Evolutionary conservation across 2,888 invertebrate genomes (phyloP), one percentile per base, ranked within the genome.

Genomic region (Villa cingulata): DNA sequence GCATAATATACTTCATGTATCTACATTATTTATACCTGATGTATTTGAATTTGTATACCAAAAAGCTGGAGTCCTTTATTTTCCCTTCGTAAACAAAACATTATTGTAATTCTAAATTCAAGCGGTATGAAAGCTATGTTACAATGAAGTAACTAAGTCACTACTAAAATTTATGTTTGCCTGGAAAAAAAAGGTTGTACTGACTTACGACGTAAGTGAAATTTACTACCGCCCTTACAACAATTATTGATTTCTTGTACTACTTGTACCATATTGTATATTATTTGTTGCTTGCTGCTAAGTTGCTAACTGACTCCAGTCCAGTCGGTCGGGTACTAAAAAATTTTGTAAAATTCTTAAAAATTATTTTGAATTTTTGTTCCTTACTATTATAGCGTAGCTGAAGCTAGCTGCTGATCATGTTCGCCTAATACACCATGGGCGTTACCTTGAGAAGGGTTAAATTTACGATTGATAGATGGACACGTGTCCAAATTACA

Each of bases 401-500:
- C n/a, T n/a, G n/a, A n/a, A n/a, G n/a, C n/a, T n/a, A n/a, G n/a
- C n/a, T n/a, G n/a, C n/a, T n/a, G n/a, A 32, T 32, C 12, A 32
- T 68, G 65, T 45, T 57, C 52, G 59, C 68, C 66, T 68, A 58
- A 56, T 65, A 52, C 52, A 61, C 64, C 65, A 66, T 68, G 68
- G 68, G 68, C 67, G 66, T 67, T 66, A 67, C 67, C 68, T 68
- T 67, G 65, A 67, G 68, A 68, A 68, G 68, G 67, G 66, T 66
- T 66, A 67, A 65, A 62, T 36, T 42, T 42, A 47, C 42, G 42
- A 41, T 37, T 58, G 58, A 57, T 57, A 64, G 65, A 66, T 65
- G 63, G 66, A 67, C 64, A 65, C 62, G 64, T 66, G 67, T 65
- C 65, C 56, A 51, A 57, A 60, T 58, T 51, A 58, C 59, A 50